Conservation (phyloP, 2,113 vertebrate genomes). For the Noctilio leporinus region DNA sequence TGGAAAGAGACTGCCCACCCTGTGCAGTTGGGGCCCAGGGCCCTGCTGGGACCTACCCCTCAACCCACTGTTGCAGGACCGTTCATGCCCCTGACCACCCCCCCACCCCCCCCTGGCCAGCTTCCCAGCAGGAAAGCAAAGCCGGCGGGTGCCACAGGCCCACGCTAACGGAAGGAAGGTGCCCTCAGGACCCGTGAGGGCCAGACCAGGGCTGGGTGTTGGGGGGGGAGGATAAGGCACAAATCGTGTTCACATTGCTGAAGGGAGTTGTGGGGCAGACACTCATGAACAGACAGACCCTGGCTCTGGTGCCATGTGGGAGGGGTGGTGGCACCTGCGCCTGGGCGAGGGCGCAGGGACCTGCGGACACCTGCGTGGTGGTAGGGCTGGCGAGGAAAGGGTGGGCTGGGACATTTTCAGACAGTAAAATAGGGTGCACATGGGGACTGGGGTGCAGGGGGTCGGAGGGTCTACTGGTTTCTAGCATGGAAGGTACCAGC, state of each 20-base stretch:
- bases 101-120: accelerated
- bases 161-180: too few species aligned
- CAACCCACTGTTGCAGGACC: background rate
- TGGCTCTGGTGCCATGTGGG: accelerated
- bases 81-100: background rate
- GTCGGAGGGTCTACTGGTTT: background rate
- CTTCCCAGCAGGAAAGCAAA: accelerated
- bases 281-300: background rate
- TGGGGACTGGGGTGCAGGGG: accelerated
- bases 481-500: background rate
- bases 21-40: background rate
- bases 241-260: background rate
- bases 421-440: too few species aligned
- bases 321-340: accelerated
- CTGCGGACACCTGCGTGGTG: background rate
- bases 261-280: too few species aligned
- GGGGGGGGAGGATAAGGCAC: background rate
- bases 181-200: accelerated
- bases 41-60: background rate
- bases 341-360: accelerated
- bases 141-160: accelerated
- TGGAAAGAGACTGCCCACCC: background rate
- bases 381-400: background rate
- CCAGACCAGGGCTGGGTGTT: background rate
- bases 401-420: background rate